Evolutionary conservation across 2,113 vertebrate species (phyloP).

Genomic region (Sterna hirundo): DNA sequence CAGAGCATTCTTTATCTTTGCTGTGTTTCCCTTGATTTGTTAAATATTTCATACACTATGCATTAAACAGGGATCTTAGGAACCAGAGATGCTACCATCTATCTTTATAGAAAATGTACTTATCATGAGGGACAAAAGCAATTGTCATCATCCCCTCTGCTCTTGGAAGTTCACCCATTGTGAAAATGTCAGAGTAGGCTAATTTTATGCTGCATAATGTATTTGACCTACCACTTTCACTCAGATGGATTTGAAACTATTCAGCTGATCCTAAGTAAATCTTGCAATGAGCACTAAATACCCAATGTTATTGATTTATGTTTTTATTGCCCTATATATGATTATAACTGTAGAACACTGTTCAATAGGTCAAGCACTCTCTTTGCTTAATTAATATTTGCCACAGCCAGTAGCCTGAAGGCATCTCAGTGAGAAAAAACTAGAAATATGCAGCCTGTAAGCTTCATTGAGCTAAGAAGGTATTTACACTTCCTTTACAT

Average conservation of each 20-base stretch:
- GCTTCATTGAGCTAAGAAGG: neutral
- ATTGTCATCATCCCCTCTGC: neutral
- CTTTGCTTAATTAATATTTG: slow-evolving; percentile 46
- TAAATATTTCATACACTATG: neutral
- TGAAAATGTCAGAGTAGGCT: neutral
- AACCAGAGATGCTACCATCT: neutral
- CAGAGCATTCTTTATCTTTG: neutral
- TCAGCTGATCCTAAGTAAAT: slow-evolving; percentile 31
- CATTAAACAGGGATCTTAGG: neutral
- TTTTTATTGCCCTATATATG: slow-evolving; percentile 6
- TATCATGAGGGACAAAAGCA: neutral
- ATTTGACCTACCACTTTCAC: slow-evolving; percentile 10
- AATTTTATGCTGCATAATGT: neutral
- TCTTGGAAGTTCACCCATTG: neutral
- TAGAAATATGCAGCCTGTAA: neutral
- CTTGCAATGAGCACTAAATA: slow-evolving; percentile 4
- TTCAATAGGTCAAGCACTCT: slow-evolving; percentile 33
- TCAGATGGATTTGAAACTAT: neutral
- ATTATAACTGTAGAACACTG: neutral
- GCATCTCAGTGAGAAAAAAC: neutral
- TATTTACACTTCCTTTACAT: neutral
- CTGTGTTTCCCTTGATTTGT: neutral
- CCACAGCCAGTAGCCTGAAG: neutral
- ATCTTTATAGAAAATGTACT: neutral
- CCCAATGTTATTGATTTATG: slow-evolving; percentile 13